Conservation (phyloP, 2,888 invertebrate species). For the Orthosia cruda region DNA sequence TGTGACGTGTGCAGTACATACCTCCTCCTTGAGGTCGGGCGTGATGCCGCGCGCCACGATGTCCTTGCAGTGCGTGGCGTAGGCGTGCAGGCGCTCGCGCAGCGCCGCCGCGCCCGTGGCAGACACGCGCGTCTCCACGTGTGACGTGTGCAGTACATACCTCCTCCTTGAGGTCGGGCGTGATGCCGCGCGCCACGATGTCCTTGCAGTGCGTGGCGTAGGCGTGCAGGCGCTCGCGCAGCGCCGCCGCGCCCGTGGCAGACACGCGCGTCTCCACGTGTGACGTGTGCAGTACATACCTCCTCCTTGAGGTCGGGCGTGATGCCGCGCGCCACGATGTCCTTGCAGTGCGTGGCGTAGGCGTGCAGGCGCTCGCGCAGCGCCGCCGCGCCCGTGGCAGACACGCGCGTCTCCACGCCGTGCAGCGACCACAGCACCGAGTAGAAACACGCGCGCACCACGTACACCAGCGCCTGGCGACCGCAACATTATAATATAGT, state of each 20-base stretch:
- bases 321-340: constrained; percentile 70
- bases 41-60: too few species aligned
- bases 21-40: constrained; percentile 1
- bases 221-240: constrained; percentile 7
- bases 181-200: constrained; percentile 64
- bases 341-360: constrained; percentile 94
- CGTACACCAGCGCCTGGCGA: constrained; percentile 86
- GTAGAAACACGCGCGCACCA: constrained; percentile 95
- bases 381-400: constrained; percentile 84
- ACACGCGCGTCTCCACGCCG: constrained; percentile 94
- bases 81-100: constrained; percentile 9
- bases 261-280: not conserved
- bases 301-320: constrained; percentile 94
- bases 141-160: constrained; percentile 2
- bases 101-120: not conserved
- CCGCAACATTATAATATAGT: not conserved
- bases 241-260: not conserved
- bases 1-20: too few species aligned
- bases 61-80: too few species aligned
- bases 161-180: constrained; percentile 81
- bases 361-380: constrained; percentile 93
- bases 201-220: too few species aligned
- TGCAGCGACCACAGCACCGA: constrained; percentile 97
- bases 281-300: constrained; percentile 52
- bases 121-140: not conserved